Base-by-base conservation (phyloP, 2,113 vertebrate species). In the Delphinus delphis region DNA sequence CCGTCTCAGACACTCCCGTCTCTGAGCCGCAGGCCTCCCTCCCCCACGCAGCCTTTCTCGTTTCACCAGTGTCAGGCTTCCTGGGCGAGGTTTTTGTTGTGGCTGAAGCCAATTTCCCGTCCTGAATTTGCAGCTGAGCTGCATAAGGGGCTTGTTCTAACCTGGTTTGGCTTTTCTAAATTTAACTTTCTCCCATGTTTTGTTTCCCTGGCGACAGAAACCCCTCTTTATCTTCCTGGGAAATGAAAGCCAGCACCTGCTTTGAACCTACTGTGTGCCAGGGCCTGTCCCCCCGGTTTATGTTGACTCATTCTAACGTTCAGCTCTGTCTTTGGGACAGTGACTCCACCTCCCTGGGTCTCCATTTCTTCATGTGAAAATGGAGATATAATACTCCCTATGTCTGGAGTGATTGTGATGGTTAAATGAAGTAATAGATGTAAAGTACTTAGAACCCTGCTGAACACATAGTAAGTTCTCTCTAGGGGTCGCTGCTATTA, bases 91-190 rank as follows among this genome's bases (percentile, higher is more conserved):
- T 58, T 93, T 94, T n/a, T 50, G 92, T 58, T n/a, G 95, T n/a
- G 83, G 58, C 93, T 74, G 65, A 74, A 85, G 94, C 94, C 95
- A 83, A 58, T 89, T 85, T 92, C 90, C 93, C 36, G 5, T 23
- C 70, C 96, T 26, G 65, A 31, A 23, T 74, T 44, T 77, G 88
- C n/a, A 2, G 67, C 85, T 11, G 5, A 87, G 47, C 93, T 83
- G 93, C 60, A 85, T 36, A n/a, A 50, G 81, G 92, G 76, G 44
- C 82, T 33, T 18, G 50, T 60, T 58, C 60, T 87, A 87, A 95
- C 93, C 96, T 93, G 92, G 93, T 79, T 63, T 70, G 84, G n/a
- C 83, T 87, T 89, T 95, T 95, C 96, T 84, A 77, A 93, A 93
- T 93, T 84, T 94, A 85, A 90, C 96, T 92, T 71, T 50, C 79